Percentiles rank a stretch among this genome's conserved stretches.
These are phyloP conservation scores for Psix sp. DNA, from an alignment of 1,140 invertebrate genomes.

Conservation along the genomic window DNA sequence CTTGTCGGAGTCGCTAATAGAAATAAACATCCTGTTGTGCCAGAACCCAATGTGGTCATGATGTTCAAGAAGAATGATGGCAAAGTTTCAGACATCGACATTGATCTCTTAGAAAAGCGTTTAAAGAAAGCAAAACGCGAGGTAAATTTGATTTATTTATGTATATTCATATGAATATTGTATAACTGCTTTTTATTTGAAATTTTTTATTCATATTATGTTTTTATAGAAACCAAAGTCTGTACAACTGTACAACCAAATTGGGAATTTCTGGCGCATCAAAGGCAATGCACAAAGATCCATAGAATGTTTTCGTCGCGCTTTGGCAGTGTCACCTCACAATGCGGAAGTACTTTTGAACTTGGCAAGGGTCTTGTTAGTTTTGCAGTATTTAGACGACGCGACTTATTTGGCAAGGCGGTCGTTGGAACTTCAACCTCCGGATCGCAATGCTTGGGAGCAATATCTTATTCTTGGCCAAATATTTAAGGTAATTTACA, in stretches of 20 bases:
- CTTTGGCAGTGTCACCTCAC: conserved; percentile 89
- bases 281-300: conserved; percentile 89
- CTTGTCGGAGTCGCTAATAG: conserved; percentile 88
- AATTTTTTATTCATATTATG: background rate
- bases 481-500: conserved; percentile 82
- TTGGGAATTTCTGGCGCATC: conserved; percentile 92
- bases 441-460: conserved; percentile 91
- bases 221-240: conserved; percentile 86
- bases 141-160: conserved; percentile 67
- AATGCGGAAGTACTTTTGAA: conserved; percentile 91
- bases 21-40: conserved; percentile 81
- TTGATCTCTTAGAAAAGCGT: conserved; percentile 85
- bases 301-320: conserved; percentile 91
- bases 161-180: conserved; percentile 2
- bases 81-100: conserved; percentile 84
- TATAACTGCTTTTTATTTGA: conserved; percentile 2
- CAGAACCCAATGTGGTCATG: conserved; percentile 84
- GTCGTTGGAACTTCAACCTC: conserved; percentile 85
- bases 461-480: conserved; percentile 92
- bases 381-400: conserved; percentile 91
- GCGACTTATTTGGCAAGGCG: conserved; percentile 89
- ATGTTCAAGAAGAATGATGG: conserved; percentile 86
- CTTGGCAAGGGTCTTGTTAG: conserved; percentile 89
- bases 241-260: conserved; percentile 90
- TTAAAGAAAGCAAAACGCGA: conserved; percentile 89